These are phyloP conservation scores for Neosilurus mollespiculum DNA, from an alignment of 2,797 vertebrate genomes.

Conservation along the genomic window DNA sequence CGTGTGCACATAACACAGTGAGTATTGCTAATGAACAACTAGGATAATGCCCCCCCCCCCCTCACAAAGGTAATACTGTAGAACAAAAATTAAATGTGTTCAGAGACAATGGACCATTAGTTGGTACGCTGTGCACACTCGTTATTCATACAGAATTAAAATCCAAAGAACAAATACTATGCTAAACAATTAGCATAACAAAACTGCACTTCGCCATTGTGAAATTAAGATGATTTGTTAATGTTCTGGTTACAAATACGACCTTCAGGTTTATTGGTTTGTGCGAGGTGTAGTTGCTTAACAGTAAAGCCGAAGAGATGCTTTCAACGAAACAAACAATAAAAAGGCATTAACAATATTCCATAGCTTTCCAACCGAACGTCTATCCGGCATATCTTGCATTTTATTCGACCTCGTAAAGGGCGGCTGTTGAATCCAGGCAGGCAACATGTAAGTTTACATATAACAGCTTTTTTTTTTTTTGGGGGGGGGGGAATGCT, in stretches of 20 bases:
- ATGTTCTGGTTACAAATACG: not conserved
- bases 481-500: not conserved
- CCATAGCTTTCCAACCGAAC: not conserved
- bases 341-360: not conserved
- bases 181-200: not conserved
- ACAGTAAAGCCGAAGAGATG: not conserved
- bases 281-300: not conserved
- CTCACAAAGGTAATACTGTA: constrained; percentile 19
- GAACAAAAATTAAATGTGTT: constrained; percentile 5
- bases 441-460: not conserved
- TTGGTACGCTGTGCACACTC: not conserved
- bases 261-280: not conserved
- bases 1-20: not conserved
- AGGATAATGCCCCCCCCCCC: not conserved
- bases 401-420: not conserved
- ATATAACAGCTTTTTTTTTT: not conserved
- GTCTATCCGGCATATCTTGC: not conserved
- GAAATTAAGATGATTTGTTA: not conserved
- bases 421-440: not conserved
- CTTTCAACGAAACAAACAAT: not conserved
- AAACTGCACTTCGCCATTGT: not conserved
- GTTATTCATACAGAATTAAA: not conserved
- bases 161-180: not conserved
- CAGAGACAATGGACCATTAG: not conserved
- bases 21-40: constrained; percentile 23